Conservation (phyloP, 2,113 vertebrate genomes). For the Epinephelus fuscoguttatus region DNA sequence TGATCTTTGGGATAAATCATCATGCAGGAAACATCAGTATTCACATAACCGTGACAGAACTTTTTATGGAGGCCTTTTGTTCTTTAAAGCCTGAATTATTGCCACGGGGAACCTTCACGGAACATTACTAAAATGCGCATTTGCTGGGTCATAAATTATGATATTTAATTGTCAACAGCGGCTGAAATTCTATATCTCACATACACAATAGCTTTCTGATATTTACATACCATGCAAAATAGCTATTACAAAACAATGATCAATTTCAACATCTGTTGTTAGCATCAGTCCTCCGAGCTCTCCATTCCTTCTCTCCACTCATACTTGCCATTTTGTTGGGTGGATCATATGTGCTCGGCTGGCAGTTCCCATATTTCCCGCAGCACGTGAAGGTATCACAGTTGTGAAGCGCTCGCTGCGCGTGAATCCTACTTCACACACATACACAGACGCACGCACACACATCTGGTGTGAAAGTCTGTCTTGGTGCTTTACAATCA, state of each 20-base stretch:
- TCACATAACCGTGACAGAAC: slow-evolving; percentile 5
- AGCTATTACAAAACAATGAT: background rate
- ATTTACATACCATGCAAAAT: background rate
- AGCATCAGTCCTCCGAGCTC: background rate
- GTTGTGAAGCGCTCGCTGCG: slow-evolving; percentile 32
- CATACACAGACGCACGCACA: slow-evolving; percentile 28
- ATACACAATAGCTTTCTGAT: background rate
- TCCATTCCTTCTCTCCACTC: background rate
- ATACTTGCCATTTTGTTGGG: background rate
- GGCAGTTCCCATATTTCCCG: slow-evolving; percentile 9
- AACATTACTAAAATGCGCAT: background rate
- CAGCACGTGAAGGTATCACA: slow-evolving; percentile 61
- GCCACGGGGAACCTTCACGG: background rate
- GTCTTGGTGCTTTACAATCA: slow-evolving; percentile 37
- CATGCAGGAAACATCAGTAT: background rate
- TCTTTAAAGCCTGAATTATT: background rate
- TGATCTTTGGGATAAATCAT: background rate
- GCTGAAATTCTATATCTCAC: background rate
- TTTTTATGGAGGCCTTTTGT: background rate
- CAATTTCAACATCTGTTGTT: background rate
- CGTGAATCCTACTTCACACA: slow-evolving; percentile 48
- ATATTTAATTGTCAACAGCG: background rate
- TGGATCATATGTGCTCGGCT: background rate
- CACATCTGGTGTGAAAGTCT: slow-evolving; percentile 68
- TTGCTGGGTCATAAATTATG: background rate